These are phyloP conservation scores for Nomada ferruginata DNA, from an alignment of 2,888 invertebrate genomes.

Conservation along the genomic window DNA sequence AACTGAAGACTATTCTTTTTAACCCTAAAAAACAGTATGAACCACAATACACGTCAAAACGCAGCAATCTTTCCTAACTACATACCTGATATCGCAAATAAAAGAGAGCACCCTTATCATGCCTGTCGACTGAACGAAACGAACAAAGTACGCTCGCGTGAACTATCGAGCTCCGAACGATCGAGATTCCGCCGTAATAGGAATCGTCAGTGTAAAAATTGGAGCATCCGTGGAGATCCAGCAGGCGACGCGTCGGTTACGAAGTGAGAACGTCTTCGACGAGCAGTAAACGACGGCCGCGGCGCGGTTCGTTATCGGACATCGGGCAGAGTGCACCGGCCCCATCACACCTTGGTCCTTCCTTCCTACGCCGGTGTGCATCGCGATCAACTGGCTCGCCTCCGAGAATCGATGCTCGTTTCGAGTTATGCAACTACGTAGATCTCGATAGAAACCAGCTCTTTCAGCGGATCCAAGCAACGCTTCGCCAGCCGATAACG, in stretches of 20 bases:
- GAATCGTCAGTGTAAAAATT: not conserved
- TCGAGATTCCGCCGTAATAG: no score
- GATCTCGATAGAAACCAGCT: conserved; percentile 73
- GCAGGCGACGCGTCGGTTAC: conserved; percentile 20
- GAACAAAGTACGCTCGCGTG: no score
- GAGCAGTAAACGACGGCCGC: conserved; percentile 65
- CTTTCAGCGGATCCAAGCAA: conserved; percentile 61
- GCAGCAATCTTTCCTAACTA: no score
- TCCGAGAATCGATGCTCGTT: conserved; percentile 68
- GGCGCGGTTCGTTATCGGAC: conserved; percentile 74
- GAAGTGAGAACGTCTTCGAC: conserved; percentile 60
- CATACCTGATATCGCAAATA: no score
- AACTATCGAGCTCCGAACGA: no score
- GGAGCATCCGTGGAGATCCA: conserved; percentile 15
- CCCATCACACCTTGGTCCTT: conserved; percentile 73
- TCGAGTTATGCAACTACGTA: conserved; percentile 78
- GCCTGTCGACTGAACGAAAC: no score
- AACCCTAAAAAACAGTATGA: no score
- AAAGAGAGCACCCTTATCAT: no score
- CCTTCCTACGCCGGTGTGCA: conserved; percentile 29
- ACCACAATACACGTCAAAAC: no score
- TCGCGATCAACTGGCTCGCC: conserved; percentile 63
- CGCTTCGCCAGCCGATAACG: conserved; percentile 47
- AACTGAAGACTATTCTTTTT: no score
- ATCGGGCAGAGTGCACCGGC: conserved; percentile 77